Base-by-base conservation (phyloP, 2,797 vertebrate genomes). In the Poecilia velifera region DNA sequence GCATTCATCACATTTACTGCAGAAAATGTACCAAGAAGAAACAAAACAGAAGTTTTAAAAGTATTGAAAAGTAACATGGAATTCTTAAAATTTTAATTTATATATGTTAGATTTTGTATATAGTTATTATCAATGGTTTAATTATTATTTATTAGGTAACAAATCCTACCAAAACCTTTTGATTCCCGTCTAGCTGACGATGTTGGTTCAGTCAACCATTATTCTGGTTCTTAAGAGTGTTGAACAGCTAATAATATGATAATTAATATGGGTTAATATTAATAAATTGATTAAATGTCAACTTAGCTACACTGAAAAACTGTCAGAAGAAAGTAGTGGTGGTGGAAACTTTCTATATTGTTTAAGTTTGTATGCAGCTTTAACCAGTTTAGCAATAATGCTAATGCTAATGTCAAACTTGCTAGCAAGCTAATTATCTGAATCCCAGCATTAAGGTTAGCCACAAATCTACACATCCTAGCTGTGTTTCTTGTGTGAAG, bases 1-100 rank as follows among this genome's bases (percentile, higher is more conserved):
- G 85, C 82, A 87, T 76, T 82, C 66, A 82, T 83, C 68, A 28
- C 59, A 34, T 34, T 62, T 82, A 87, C 72, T 34, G 0, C 79
- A 82, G 9, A 1, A 1, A 70, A 18, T 6, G 34, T 14, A 22
- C 43, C 55, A 59, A 62, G 34, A 62, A 2, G 28, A 36, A 64
- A 64, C 16, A 18, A 64, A 36, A 8, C 34, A 18, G 34, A 36
- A 64, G 34, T 62, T 31, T 34, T 6, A 16, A 62, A 62, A 31
- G 13, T 20, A 64, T 20, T 0, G 9, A 36, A 62, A 5, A 28
- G 13, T 62, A 31, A 16, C 31, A 6, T 34, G 14, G 13, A 16
- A 34, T 31, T 14, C 28, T 14, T 62, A 34, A 7, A 2, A 64
- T 34, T 64, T 36, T 18, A 8, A 20, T 6, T 64, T 34, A 34